These are phyloP conservation scores for Phaethon lepturus DNA, from an alignment of 2,113 vertebrate genomes.

Conservation along the genomic window DNA sequence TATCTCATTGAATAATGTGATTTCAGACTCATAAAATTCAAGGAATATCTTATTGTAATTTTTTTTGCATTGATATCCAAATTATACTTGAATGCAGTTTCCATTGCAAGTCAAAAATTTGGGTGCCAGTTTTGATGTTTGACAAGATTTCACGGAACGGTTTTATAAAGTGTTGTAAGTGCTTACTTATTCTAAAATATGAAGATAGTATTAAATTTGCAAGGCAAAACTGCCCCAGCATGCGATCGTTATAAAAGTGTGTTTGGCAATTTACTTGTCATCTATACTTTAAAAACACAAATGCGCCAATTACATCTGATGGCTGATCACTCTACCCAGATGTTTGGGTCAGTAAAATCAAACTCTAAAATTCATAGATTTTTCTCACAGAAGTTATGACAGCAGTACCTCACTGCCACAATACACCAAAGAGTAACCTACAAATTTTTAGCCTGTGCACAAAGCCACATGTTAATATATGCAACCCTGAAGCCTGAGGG, in stretches of 20 bases:
- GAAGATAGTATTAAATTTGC: neutral
- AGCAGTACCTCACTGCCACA: neutral
- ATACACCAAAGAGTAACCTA: neutral
- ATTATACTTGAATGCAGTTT: neutral
- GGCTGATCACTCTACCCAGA: neutral
- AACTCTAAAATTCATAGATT: neutral
- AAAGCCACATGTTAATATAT: neutral
- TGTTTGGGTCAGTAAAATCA: neutral
- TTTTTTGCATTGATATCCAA: neutral
- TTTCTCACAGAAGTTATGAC: neutral
- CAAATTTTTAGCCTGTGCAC: neutral
- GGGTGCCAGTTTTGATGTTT: neutral
- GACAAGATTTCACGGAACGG: neutral
- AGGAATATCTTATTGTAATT: neutral
- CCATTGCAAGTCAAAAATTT: neutral
- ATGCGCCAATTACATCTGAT: neutral
- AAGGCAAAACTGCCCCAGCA: neutral
- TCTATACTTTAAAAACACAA: neutral
- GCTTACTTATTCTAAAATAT: neutral
- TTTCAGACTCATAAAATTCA: neutral
- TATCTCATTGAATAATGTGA: neutral
- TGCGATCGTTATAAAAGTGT: neutral
- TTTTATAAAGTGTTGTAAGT: neutral
- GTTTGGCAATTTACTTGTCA: neutral
- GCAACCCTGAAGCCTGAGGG: neutral